Base-by-base conservation (phyloP, 2,113 vertebrate species). In the Lota lota region DNA sequence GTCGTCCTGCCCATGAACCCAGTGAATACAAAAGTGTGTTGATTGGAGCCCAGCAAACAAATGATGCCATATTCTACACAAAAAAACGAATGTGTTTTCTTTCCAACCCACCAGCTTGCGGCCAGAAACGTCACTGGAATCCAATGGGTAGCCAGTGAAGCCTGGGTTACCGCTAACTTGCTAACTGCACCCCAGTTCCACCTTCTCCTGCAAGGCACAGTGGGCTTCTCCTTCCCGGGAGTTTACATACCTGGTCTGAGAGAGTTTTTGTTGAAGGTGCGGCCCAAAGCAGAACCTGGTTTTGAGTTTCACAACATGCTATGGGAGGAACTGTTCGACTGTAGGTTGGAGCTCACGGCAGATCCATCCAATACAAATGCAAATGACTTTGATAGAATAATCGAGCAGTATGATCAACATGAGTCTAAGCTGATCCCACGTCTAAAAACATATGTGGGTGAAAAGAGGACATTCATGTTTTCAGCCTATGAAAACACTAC, bases 291-390 rank as follows among this genome's bases (percentile, higher is more conserved):
- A 2, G 24, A 71, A 61, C 73, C 85, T 14, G 82, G 83, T 2
- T 88, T 84, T 72, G 77, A 84, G 61, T 88, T 91, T 22, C 59
- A 82, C 28, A 91, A 90, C 63, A 88, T 89, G 79, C 91, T 92
- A 76, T 93, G 92, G 91, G 88, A 92, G 76, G 88, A 90, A 51
- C 69, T 90, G 62, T 93, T 93, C 77, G 76, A 63, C 51, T 93
- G 92, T 64, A 84, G 22, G 18, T 74, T 93, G 4, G 20, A 66
- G 21, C 86, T 86, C 66, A n/a, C 2, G 22, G 60, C 3, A 6
- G 28, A 61, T 2, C 8, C 1, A 61, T n/a, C 18, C 1, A 64
- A 1, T 22, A 66, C 10, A 47, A 47, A 47, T 47, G 40, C 1
- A 5, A 47, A 14, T 8, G 12, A 47, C 8, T 47, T 47, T 47